Percentiles rank a stretch among this genome's conserved stretches.
Conservation (phyloP, 2,888 invertebrate species). For the Apamea sordens region DNA sequence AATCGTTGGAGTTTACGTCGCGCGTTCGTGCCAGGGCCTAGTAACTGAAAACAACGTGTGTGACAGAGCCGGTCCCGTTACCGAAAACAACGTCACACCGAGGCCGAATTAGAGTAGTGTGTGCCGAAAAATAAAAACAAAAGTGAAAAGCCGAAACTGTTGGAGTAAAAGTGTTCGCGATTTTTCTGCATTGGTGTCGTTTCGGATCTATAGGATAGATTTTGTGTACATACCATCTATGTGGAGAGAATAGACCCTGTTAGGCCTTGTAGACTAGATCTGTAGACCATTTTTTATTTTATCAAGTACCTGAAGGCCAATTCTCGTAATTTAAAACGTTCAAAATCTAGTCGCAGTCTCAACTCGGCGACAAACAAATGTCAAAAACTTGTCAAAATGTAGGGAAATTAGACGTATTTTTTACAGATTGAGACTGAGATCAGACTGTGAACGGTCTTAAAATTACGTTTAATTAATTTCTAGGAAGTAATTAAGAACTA, state of each 20-base stretch:
- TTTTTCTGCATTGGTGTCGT: conserved; percentile 10
- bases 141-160: conserved; percentile 1
- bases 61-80: neutral
- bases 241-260: too few species aligned
- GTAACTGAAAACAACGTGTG: conserved; percentile 28
- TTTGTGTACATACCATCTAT: neutral
- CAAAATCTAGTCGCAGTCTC: too few species aligned
- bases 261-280: too few species aligned
- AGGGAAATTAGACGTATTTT: too few species aligned
- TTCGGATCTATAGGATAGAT: neutral
- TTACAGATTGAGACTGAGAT: too few species aligned
- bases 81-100: conserved; percentile 7
- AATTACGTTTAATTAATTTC: too few species aligned
- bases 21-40: neutral
- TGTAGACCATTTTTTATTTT: too few species aligned
- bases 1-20: neutral
- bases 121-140: conserved; percentile 27
- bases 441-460: too few species aligned
- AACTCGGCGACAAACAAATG: too few species aligned
- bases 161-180: conserved; percentile 20
- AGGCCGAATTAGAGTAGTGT: conserved; percentile 20
- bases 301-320: too few species aligned
- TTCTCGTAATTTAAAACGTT: too few species aligned
- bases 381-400: too few species aligned
- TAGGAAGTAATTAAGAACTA: neutral